Evolutionary conservation across 2,797 vertebrate species (phyloP).

Genomic region (Sitta carolinensis): DNA sequence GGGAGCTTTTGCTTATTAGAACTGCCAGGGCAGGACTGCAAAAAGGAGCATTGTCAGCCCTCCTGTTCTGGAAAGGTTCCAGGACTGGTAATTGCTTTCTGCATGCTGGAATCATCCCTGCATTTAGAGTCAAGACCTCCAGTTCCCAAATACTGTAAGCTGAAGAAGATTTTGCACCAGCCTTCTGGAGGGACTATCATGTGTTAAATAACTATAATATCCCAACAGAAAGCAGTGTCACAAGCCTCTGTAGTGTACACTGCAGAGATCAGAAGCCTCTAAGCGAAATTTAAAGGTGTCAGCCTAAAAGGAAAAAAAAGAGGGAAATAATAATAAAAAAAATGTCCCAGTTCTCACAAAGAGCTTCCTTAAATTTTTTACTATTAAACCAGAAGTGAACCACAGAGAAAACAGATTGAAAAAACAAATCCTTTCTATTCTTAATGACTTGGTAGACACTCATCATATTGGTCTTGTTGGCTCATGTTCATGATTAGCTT

Average conservation of each 20-base stretch:
- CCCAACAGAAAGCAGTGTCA: background rate
- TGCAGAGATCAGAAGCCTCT: background rate
- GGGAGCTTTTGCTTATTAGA: conserved; percentile 37
- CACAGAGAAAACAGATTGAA: background rate
- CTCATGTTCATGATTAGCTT: background rate
- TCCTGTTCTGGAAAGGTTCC: conserved; percentile 38
- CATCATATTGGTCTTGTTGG: background rate
- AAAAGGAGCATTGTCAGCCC: background rate
- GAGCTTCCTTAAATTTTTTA: background rate
- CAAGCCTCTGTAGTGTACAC: background rate
- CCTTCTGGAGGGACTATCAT: background rate
- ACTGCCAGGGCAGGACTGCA: background rate
- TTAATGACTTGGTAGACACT: background rate
- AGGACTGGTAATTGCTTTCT: conserved; percentile 46
- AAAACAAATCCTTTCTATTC: background rate
- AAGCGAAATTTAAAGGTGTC: background rate
- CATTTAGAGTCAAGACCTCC: conserved; percentile 20
- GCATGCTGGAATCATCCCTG: conserved; percentile 1
- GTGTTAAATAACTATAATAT: conserved; percentile 1
- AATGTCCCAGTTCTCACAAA: background rate
- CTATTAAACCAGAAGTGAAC: background rate
- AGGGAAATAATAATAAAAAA: background rate
- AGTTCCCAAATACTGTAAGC: background rate
- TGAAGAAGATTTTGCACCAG: background rate
- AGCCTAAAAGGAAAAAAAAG: background rate